Evolutionary conservation across 2,797 vertebrate species (phyloP).

Genomic region (Hydrocynus forskahlii): DNA sequence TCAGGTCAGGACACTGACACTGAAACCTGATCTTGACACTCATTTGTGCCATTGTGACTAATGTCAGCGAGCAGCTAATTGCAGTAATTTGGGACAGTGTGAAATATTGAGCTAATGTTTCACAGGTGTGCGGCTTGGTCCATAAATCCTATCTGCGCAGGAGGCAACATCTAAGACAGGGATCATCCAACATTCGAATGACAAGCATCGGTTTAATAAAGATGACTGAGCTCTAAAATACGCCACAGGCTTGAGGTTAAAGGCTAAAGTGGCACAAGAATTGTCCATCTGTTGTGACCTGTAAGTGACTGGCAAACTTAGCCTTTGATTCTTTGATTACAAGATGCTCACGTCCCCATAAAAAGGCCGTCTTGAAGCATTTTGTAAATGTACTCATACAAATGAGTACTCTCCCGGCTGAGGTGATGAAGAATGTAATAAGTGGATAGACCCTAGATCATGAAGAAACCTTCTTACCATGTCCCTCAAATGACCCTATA

Average conservation of each 20-base stretch:
- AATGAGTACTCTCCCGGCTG: constrained; percentile 18
- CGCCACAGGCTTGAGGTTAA: constrained; percentile 42
- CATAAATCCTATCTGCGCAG: constrained; percentile 68
- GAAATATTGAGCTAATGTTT: constrained; percentile 45
- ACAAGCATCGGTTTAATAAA: constrained; percentile 53
- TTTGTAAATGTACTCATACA: constrained; percentile 26
- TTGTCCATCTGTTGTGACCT: constrained; percentile 32
- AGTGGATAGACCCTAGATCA: constrained; percentile 42
- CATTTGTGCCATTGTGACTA: constrained; percentile 14
- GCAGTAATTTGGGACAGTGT: constrained; percentile 58
- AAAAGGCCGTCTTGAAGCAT: background rate
- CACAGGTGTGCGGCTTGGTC: constrained; percentile 35
- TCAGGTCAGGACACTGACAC: background rate
- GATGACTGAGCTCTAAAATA: constrained; percentile 11
- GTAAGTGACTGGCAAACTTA: background rate
- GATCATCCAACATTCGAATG: constrained; percentile 58
- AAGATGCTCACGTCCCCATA: background rate
- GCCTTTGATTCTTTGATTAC: background rate
- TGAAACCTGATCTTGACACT: constrained; percentile 27
- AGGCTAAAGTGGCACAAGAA: constrained; percentile 23
- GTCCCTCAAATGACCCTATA: constrained; percentile 54
- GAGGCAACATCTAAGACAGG: constrained; percentile 55
- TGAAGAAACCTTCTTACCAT: constrained; percentile 34
- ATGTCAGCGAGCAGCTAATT: constrained; percentile 59
- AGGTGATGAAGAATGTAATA: constrained; percentile 42